Conservation (phyloP, 2,113 vertebrate genomes). For the Octodon degus region DNA sequence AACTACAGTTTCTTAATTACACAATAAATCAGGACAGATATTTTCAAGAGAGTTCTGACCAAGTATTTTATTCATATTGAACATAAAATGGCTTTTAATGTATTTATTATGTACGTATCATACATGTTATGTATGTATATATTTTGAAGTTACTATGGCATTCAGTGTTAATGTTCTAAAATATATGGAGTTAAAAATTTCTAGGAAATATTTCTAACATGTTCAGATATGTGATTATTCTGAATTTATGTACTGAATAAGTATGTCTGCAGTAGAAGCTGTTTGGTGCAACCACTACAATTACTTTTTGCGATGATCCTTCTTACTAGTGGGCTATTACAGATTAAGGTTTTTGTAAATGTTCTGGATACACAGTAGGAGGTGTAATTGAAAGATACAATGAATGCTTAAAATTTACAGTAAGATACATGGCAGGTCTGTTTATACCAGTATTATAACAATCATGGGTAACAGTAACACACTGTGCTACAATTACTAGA, state of each 20-base stretch:
- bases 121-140: not conserved
- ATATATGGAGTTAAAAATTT: not conserved
- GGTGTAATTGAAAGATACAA: not conserved
- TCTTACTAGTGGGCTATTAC: not conserved
- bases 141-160: not conserved
- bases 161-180: not conserved
- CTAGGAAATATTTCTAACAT: not conserved
- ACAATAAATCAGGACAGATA: not conserved
- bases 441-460: not conserved
- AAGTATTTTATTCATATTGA: not conserved
- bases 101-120: not conserved
- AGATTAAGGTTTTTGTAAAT: not conserved
- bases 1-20: not conserved
- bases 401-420: not conserved
- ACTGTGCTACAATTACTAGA: not conserved
- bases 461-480: not conserved
- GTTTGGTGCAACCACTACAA: not conserved
- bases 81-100: not conserved
- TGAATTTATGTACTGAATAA: not conserved
- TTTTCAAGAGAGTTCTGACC: not conserved
- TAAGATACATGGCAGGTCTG: not conserved
- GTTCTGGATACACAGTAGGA: not conserved
- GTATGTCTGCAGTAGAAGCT: not conserved
- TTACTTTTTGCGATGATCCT: not conserved
- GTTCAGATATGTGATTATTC: not conserved